These are phyloP conservation scores for Rostratula benghalensis DNA, from an alignment of 2,113 vertebrate species.

Conservation along the genomic window DNA sequence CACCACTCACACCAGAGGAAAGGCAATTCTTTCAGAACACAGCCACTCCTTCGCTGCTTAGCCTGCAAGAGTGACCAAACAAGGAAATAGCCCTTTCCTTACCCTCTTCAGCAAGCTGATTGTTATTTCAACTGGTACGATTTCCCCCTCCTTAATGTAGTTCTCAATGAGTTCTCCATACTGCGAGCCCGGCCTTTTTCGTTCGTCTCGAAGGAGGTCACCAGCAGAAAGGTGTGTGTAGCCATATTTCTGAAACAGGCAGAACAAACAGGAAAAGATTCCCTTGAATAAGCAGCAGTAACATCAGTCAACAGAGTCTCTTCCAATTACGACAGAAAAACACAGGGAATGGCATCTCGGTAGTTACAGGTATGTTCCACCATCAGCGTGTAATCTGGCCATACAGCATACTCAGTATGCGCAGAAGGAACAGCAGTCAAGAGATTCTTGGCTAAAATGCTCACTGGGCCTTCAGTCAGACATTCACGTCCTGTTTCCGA, in stretches of 20 bases:
- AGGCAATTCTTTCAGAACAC: background rate
- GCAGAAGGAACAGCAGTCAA: background rate
- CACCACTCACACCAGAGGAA: background rate
- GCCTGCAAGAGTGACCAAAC: background rate
- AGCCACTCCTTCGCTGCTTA: background rate
- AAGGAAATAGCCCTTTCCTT: conserved; percentile 29
- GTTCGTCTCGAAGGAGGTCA: conserved; percentile 92
- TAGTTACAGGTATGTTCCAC: background rate
- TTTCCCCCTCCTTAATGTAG: conserved; percentile 93
- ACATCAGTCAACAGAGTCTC: background rate
- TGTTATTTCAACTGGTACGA: conserved; percentile 96
- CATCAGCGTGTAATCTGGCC: background rate
- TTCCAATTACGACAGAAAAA: background rate
- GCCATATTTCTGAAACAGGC: conserved; percentile 81
- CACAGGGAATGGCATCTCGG: background rate
- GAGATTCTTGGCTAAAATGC: background rate
- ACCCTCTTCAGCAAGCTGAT: conserved; percentile 93
- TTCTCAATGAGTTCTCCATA: conserved; percentile 90
- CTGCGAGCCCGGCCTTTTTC: conserved; percentile 85
- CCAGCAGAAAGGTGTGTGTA: conserved; percentile 96
- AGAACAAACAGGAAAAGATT: background rate
- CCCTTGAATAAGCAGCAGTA: background rate
- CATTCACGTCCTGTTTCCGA: background rate
- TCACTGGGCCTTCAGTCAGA: background rate
- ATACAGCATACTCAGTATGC: rapidly evolving